Percentiles rank a stretch among this genome's conserved stretches.
These are phyloP conservation scores for Platycnemis pennipes DNA, from an alignment of 2,888 invertebrate genomes.

Conservation along the genomic window DNA sequence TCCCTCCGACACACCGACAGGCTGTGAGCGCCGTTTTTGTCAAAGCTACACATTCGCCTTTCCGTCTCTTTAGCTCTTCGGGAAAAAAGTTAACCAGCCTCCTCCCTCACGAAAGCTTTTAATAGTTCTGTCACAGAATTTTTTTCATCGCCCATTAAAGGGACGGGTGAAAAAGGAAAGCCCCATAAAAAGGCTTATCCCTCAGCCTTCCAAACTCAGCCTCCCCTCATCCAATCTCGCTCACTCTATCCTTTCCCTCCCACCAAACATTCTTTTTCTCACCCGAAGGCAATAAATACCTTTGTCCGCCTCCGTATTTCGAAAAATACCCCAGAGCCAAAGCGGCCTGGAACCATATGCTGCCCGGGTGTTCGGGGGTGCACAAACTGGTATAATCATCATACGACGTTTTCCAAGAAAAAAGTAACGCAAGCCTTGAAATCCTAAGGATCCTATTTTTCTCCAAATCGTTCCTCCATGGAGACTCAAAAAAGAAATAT, in stretches of 20 bases:
- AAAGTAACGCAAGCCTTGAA: background rate
- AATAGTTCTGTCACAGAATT: background rate
- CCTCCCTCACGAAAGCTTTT: background rate
- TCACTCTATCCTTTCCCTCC: background rate
- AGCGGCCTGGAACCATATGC: background rate
- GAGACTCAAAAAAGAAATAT: too few relatives aligned
- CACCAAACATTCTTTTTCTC: background rate
- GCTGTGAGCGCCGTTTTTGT: background rate
- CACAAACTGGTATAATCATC: background rate
- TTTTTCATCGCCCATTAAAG: background rate
- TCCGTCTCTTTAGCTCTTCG: background rate
- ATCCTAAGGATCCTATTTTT: too few relatives aligned
- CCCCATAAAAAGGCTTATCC: background rate
- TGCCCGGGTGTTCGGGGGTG: background rate
- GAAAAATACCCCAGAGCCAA: background rate
- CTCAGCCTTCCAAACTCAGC: background rate
- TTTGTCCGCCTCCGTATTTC: background rate
- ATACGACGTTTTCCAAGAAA: background rate
- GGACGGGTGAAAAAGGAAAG: background rate
- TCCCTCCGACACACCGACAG: background rate
- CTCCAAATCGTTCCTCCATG: background rate
- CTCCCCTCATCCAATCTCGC: background rate
- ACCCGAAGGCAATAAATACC: conserved; percentile 26
- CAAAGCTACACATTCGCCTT: background rate
- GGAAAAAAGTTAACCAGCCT: background rate